Evolutionary conservation across 2,797 vertebrate species (phyloP).

Genomic region (Triplophysa bombifrons): DNA sequence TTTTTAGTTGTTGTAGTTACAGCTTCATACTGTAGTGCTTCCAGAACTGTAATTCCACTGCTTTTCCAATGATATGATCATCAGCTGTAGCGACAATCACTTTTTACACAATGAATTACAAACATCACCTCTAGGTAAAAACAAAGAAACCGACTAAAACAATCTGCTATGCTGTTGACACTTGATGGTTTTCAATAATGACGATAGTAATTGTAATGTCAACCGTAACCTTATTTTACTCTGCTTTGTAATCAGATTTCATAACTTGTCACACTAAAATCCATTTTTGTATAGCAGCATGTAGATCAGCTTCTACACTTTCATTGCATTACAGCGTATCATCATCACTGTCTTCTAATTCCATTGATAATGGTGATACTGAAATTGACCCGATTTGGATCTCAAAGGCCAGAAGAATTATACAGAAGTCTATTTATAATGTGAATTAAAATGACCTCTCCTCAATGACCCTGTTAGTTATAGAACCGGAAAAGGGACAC

Average conservation of each 20-base stretch:
- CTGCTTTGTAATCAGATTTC: constrained; percentile 50
- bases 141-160: constrained; percentile 57
- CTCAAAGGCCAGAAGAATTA: constrained; percentile 20
- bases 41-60: constrained; percentile 40
- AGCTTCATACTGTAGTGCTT: constrained; percentile 54
- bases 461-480: constrained; percentile 70
- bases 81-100: constrained; percentile 56
- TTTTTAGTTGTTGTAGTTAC: constrained; percentile 21
- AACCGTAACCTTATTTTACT: constrained; percentile 48
- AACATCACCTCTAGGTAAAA: constrained; percentile 72
- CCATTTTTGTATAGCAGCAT: constrained; percentile 54
- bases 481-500: constrained; percentile 61
- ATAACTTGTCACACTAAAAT: constrained; percentile 24
- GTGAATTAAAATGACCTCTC: constrained; percentile 54
- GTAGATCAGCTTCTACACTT: constrained; percentile 60
- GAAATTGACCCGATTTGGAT: constrained; percentile 26
- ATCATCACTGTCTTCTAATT: constrained; percentile 64
- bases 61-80: constrained; percentile 39
- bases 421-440: constrained; percentile 51
- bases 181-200: constrained; percentile 60
- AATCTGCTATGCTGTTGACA: constrained; percentile 61
- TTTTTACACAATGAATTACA: constrained; percentile 66
- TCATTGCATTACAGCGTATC: constrained; percentile 65
- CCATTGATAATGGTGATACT: constrained; percentile 30
- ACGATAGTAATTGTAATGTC: constrained; percentile 53